Evolutionary conservation across 2,113 vertebrate species (phyloP).

Genomic region (Semicossyphus pulcher): DNA sequence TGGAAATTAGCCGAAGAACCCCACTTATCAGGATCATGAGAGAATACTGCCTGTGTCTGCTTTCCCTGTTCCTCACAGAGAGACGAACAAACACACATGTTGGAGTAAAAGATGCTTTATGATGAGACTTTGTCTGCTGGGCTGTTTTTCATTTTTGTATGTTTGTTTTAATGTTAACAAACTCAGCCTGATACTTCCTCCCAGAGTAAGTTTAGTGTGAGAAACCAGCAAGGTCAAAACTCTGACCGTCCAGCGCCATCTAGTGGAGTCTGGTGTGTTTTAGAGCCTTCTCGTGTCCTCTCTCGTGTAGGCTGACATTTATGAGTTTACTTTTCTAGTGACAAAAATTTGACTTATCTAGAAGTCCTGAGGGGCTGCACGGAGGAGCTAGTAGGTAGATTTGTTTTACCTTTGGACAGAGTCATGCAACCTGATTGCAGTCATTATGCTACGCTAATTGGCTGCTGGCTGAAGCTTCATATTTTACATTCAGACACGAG

Average conservation of each 20-base stretch:
- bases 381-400: too few species aligned
- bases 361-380: too few species aligned
- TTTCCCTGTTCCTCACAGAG: constrained; percentile 22
- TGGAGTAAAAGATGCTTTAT: constrained; percentile 57
- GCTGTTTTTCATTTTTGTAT: constrained; percentile 6
- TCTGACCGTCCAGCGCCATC: constrained; percentile 30
- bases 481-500: too few species aligned
- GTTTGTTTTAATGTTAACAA: neutral
- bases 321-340: too few species aligned
- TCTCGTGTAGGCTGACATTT: too few species aligned
- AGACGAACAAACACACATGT: constrained; percentile 29
- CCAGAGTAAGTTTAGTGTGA: neutral
- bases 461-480: too few species aligned
- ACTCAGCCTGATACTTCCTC: neutral
- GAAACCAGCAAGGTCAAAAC: neutral
- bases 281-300: too few species aligned
- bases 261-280: constrained; percentile 27
- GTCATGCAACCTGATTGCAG: too few species aligned
- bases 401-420: too few species aligned
- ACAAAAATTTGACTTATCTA: too few species aligned
- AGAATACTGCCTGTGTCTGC: constrained; percentile 24
- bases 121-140: neutral
- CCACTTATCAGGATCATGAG: neutral
- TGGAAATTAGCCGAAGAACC: neutral
- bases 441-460: too few species aligned